These are phyloP conservation scores for Drosophila engyochracea DNA, from an alignment of 2,888 invertebrate species.

Conservation along the genomic window DNA sequence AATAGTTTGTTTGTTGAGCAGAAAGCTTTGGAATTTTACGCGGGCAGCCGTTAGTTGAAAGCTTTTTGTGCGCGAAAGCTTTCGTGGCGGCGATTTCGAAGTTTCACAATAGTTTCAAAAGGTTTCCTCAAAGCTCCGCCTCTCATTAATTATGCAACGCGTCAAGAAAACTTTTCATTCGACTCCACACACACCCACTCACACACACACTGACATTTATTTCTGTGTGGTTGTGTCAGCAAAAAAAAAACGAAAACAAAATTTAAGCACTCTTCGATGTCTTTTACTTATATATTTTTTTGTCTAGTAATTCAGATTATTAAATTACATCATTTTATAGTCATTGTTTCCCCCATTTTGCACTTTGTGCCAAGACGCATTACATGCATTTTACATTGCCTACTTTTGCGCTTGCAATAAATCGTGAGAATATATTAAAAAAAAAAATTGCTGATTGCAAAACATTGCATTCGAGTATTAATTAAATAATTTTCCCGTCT, in stretches of 20 bases:
- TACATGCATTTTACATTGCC: not conserved
- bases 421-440: not conserved
- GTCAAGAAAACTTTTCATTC: conserved; percentile 54
- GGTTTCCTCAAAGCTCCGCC: conserved; percentile 41
- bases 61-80: conserved; percentile 41
- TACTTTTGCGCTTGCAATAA: conserved; percentile 15
- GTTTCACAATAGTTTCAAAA: conserved; percentile 35
- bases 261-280: too few species aligned
- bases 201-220: not conserved
- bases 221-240: conserved; percentile 4
- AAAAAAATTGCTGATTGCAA: not conserved
- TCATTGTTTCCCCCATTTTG: not conserved
- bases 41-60: conserved; percentile 9
- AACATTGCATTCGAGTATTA: not conserved
- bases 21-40: conserved; percentile 26
- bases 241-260: not conserved
- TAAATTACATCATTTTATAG: not conserved
- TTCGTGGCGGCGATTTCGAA: conserved; percentile 22
- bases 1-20: too few species aligned
- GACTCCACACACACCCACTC: conserved; percentile 11
- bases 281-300: not conserved
- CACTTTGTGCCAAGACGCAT: not conserved
- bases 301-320: not conserved
- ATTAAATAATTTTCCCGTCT: not conserved
- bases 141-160: conserved; percentile 60